Conservation (phyloP, 2,113 vertebrate genomes). For the Plecotus auritus region DNA sequence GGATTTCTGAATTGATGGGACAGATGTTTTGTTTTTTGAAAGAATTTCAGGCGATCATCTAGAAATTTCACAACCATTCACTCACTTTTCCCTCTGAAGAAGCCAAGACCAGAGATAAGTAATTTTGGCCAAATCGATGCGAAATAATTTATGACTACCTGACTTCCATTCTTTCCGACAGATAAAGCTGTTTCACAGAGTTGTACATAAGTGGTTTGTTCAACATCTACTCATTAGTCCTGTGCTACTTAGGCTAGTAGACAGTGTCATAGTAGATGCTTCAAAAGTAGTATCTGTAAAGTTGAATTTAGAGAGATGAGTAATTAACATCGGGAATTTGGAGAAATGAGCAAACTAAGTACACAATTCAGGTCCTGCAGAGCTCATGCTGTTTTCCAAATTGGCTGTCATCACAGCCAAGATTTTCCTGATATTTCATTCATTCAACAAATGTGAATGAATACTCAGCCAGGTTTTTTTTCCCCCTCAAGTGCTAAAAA, state of each 20-base stretch:
- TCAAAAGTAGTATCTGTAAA: not conserved
- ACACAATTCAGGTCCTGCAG: not conserved
- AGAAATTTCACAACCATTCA: not conserved
- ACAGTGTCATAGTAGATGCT: not conserved
- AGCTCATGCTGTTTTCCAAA: not conserved
- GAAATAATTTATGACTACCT: not conserved
- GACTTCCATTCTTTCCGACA: not conserved
- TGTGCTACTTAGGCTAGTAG: not conserved
- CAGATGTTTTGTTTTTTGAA: not conserved
- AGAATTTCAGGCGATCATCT: slow-evolving; percentile 12
- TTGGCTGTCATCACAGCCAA: not conserved
- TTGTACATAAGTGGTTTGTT: not conserved
- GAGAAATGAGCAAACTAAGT: not conserved
- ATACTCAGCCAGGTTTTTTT: not conserved
- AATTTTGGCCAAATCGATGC: not conserved
- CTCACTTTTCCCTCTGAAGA: not conserved
- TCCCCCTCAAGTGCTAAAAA: not conserved
- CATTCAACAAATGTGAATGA: not conserved
- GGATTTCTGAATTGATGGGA: not conserved
- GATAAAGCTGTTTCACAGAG: not conserved
- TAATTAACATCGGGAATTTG: slow-evolving; percentile 6
- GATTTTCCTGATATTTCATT: not conserved
- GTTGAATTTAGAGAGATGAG: not conserved
- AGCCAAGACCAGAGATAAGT: not conserved
- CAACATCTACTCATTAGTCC: not conserved